Conservation (phyloP, 2,888 invertebrate species). For the Ectemnius lituratus region DNA sequence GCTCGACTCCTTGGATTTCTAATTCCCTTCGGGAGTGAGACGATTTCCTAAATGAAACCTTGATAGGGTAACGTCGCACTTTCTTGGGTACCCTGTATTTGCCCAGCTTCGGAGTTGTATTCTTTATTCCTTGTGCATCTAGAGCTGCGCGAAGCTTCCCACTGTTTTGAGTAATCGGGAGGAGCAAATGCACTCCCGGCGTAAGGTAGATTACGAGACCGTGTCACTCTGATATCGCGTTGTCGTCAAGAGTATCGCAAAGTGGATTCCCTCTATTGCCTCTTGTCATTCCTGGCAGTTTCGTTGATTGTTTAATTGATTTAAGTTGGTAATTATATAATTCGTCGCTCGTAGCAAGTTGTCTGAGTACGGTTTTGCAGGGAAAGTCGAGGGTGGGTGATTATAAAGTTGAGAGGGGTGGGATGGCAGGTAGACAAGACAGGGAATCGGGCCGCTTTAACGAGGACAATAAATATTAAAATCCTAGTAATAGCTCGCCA, state of each 20-base stretch:
- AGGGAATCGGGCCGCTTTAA: conserved; percentile 59
- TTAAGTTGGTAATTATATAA: not conserved
- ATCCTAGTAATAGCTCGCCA: conserved; percentile 48
- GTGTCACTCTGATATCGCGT: not conserved
- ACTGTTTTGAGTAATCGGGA: not conserved
- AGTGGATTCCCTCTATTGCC: conserved; percentile 1
- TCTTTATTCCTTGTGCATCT: not conserved
- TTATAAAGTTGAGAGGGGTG: no score
- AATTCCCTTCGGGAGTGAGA: not conserved
- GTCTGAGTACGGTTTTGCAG: no score
- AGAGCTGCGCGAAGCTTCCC: not conserved
- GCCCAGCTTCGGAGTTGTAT: no score
- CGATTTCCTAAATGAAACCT: no score
- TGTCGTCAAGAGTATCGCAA: conserved; percentile 8
- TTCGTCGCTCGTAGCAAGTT: no score
- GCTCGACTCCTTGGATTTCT: conserved; percentile 44
- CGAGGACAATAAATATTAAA: conserved; percentile 67
- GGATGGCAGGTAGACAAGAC: not conserved
- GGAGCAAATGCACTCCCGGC: not conserved
- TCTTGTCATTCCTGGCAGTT: no score
- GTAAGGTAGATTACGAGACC: not conserved
- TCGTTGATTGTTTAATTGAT: not conserved
- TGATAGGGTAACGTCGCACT: no score
- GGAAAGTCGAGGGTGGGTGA: no score
- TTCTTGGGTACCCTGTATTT: no score